These are phyloP conservation scores for Spisula subtruncata DNA, from an alignment of 2,888 invertebrate species.

Conservation along the genomic window DNA sequence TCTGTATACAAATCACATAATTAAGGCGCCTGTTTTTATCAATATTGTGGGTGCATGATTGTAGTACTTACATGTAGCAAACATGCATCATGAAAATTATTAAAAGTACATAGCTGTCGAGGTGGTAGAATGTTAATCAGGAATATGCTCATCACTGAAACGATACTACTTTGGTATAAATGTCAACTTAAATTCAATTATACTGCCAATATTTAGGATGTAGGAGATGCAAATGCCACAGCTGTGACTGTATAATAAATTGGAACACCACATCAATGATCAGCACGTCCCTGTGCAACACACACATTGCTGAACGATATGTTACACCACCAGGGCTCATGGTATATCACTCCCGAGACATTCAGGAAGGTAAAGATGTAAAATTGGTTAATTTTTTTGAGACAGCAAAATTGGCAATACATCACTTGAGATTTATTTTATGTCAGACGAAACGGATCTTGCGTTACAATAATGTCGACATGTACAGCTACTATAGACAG, in stretches of 20 bases:
- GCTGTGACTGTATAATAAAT: not conserved
- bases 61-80: too few relatives aligned
- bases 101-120: not conserved
- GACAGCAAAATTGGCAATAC: not conserved
- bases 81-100: too few relatives aligned
- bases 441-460: not conserved
- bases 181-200: constrained; percentile 7
- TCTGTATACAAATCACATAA: not conserved
- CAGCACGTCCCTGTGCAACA: not conserved
- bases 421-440: not conserved
- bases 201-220: not conserved
- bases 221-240: not conserved
- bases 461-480: not conserved
- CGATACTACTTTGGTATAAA: not conserved
- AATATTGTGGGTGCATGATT: too few relatives aligned
- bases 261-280: not conserved
- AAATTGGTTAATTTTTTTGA: not conserved
- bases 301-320: not conserved
- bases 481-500: not conserved
- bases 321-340: not conserved
- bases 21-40: too few relatives aligned
- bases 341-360: not conserved
- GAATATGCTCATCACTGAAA: not conserved
- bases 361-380: not conserved
- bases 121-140: not conserved